Evolutionary conservation across 2,888 invertebrate species (phyloP).

Genomic region (Rotaria magnacalcarata): DNA sequence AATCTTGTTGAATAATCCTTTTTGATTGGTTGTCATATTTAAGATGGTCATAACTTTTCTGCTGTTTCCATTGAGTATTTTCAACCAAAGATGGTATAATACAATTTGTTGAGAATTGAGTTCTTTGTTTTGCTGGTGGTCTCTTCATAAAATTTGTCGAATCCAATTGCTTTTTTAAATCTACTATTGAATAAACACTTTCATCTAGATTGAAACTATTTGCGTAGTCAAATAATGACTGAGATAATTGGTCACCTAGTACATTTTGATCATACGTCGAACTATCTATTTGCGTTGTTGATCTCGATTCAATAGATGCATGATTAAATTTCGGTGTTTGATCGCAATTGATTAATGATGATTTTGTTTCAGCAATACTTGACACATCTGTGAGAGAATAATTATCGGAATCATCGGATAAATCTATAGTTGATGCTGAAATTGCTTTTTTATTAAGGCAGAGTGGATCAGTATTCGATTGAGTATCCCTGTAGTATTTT

Average conservation of each 20-base stretch:
- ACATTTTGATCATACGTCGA: not conserved
- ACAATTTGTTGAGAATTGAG: not conserved
- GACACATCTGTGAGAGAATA: not conserved
- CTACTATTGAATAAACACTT: not conserved
- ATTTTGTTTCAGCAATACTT: not conserved
- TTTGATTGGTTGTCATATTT: too few relatives aligned
- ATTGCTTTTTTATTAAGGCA: too few relatives aligned
- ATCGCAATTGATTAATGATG: not conserved
- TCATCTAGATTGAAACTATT: not conserved
- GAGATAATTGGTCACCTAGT: not conserved
- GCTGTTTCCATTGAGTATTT: not conserved
- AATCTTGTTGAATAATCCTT: not conserved
- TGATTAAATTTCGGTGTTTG: not conserved
- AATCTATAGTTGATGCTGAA: too few relatives aligned
- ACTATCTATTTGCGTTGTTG: not conserved
- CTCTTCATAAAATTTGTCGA: too few relatives aligned
- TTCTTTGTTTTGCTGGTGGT: not conserved
- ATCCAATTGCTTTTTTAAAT: not conserved
- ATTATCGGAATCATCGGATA: too few relatives aligned
- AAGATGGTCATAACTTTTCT: not conserved
- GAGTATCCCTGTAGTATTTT: not conserved
- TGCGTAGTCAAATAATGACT: not conserved
- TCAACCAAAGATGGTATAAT: not conserved
- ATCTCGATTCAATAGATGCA: not conserved
- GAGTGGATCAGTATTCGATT: not conserved